These are phyloP conservation scores for Denticeps clupeoides DNA, from an alignment of 2,797 vertebrate genomes.

Conservation along the genomic window DNA sequence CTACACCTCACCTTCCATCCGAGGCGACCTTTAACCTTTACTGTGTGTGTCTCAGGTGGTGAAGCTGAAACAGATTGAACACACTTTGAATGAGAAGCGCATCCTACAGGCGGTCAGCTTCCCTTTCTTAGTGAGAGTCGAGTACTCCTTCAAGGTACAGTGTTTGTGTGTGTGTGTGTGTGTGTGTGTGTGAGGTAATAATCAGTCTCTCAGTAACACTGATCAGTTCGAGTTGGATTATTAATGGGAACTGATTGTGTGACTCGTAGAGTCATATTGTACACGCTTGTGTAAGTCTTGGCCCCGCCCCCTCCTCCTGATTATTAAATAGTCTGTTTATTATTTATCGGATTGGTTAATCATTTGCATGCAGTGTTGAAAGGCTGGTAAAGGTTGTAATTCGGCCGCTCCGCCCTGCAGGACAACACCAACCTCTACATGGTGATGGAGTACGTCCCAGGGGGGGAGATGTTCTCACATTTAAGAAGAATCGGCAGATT, in stretches of 20 bases:
- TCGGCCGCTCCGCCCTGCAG: no score
- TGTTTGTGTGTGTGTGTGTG: background rate
- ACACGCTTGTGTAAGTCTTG: no score
- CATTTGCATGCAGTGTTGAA: no score
- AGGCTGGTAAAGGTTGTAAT: no score
- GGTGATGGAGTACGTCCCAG: slow-evolving; percentile 88
- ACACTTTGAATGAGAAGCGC: slow-evolving; percentile 86
- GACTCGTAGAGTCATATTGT: no score
- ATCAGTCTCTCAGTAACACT: slow-evolving; percentile 9
- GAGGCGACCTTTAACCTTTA: slow-evolving; percentile 12
- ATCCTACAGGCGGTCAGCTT: slow-evolving; percentile 87
- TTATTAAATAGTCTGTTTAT: no score
- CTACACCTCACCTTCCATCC: slow-evolving; percentile 12
- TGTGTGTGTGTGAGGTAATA: background rate
- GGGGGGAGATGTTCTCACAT: slow-evolving; percentile 91
- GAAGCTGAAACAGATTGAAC: slow-evolving; percentile 90
- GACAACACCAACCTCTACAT: slow-evolving; percentile 90
- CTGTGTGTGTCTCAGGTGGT: slow-evolving; percentile 59
- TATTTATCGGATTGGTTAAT: no score
- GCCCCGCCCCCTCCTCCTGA: no score
- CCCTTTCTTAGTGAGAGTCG: slow-evolving; percentile 79
- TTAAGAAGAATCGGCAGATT: slow-evolving; percentile 82
- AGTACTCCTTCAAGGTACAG: slow-evolving; percentile 81
- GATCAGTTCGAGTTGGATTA: background rate
- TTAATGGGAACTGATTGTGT: no score